A percentile compares a stretch with the other conserved stretches of the same genome.
Conservation (phyloP, 2,888 invertebrate genomes). For the Himalopsyche kuldschensis region DNA sequence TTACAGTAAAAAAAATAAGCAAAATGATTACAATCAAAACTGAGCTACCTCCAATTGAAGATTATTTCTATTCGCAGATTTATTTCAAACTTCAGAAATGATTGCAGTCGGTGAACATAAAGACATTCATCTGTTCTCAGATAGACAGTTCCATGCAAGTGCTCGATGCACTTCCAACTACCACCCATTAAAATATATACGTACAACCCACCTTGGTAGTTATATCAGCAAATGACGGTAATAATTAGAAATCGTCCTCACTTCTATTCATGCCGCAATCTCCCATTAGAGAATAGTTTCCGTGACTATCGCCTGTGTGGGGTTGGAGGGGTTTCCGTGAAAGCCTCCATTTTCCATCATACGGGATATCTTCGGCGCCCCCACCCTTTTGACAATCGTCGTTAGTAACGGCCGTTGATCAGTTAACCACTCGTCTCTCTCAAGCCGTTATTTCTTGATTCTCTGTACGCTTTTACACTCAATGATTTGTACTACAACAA, state of each 20-base stretch:
- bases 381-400: constrained; percentile 14
- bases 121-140: too few relatives aligned
- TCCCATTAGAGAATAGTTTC: constrained; percentile 2
- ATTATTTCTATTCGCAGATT: too few relatives aligned
- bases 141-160: too few relatives aligned
- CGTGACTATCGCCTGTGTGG: neutral
- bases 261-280: constrained; percentile 5
- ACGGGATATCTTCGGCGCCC: neutral
- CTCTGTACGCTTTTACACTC: neutral
- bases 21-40: too few relatives aligned
- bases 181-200: neutral
- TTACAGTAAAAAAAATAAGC: too few relatives aligned
- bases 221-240: neutral
- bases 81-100: too few relatives aligned
- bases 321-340: neutral
- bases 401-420: constrained; percentile 40
- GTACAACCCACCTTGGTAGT: neutral
- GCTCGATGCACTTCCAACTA: too few relatives aligned
- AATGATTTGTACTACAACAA: too few relatives aligned
- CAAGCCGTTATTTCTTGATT: constrained; percentile 28
- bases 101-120: too few relatives aligned
- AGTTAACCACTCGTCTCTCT: constrained; percentile 37
- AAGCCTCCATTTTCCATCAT: neutral
- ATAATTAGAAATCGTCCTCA: constrained; percentile 5
- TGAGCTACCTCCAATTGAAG: too few relatives aligned